phyloP scores from a whole-genome alignment of 2,797 vertebrate genomes.

The Anguilla anguilla region DNA sequence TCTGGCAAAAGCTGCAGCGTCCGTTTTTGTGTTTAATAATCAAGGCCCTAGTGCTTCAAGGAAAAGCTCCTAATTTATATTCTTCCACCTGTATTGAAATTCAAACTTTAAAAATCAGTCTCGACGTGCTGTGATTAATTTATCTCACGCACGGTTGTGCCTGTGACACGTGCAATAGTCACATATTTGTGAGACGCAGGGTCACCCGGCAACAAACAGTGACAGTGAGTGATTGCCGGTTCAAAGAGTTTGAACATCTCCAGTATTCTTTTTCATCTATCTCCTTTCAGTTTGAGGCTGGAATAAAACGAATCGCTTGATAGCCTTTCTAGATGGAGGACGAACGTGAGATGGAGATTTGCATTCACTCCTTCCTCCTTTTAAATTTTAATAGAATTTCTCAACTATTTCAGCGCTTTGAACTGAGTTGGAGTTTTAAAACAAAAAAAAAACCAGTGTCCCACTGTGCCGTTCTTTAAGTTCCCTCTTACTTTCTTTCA shows the following conservation, averaged over 20 bases:
- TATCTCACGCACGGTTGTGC: background rate
- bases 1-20: background rate
- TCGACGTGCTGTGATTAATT: background rate
- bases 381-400: background rate
- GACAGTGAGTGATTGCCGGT: background rate
- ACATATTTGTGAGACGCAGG: background rate
- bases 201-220: background rate
- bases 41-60: background rate
- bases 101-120: background rate
- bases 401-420: background rate
- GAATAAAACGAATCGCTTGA: background rate
- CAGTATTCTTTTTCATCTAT: background rate
- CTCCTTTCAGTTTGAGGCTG: background rate
- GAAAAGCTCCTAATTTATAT: background rate
- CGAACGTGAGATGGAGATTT: background rate
- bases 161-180: background rate
- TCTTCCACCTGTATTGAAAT: background rate
- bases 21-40: background rate
- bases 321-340: background rate
- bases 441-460: background rate
- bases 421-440: background rate
- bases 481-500: background rate
- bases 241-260: background rate
- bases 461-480: too few species aligned
- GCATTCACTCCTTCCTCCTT: background rate